Evolutionary conservation across 2,113 vertebrate species (phyloP), one percentile per base, ranked within the genome.

Genomic region (Hippocampus barbouri): DNA sequence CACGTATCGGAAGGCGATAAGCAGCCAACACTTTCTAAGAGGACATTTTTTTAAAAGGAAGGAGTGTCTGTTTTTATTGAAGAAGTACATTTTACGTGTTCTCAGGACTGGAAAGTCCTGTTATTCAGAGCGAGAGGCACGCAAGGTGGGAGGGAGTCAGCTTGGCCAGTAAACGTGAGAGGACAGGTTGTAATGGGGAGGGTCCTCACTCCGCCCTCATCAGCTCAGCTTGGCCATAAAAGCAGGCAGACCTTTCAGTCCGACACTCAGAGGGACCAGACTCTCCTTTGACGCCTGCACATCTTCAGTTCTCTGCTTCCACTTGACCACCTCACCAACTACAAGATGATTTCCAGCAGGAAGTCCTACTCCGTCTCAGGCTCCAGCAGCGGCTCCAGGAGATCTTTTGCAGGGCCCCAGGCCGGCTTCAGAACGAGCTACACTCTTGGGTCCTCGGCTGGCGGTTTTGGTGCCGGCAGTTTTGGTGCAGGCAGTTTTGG

Each of bases 241-340:
- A 92, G 72, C 66, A 41, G 34, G 1, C 27, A 40, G 74, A 59
- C 72, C n/a, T 47, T 65, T 66, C 62, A 69, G 81, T 80, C 30
- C 68, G 78, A 71, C 83, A 90, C 85, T 85, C 91, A 92, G 87
- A 91, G 87, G 91, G 88, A 90, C 73, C 88, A 68, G 79, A 88
- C 88, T 92, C 90, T 91, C 87, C 89, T 90, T 91, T 91, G 89
- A 92, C 79, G 80, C 71, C 85, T 81, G 34, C 87, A 80, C 73
- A 80, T 78, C 62, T 30, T 68, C 79, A 70, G 70, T 80, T 84
- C 68, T 76, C 64, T 68, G 18, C 75, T 83, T 45, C 62, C 27
- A 73, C 11, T 34, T 34, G 23, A 56, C 47, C 76, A 71, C 72
- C 54, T 34, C 63, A 18, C 66, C 49, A 40, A 10, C 65, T 8